Percentiles rank a stretch among this genome's conserved stretches.
These are phyloP conservation scores for Pteronotus mesoamericanus DNA, from an alignment of 2,797 vertebrate species.

Conservation along the genomic window DNA sequence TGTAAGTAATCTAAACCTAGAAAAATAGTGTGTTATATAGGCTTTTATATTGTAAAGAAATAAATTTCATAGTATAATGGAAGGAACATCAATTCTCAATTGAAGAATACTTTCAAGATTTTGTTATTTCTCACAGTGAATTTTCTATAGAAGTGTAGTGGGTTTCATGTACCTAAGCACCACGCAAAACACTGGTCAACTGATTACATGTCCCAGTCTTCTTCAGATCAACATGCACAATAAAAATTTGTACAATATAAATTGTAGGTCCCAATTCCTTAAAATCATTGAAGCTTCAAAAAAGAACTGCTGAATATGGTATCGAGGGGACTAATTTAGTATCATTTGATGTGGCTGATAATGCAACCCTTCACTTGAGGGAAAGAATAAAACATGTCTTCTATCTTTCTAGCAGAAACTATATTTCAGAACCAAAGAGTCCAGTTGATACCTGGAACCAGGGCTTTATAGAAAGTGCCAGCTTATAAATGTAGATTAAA, in stretches of 20 bases:
- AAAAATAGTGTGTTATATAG: neutral
- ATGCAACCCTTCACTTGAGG: neutral
- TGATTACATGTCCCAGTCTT: neutral
- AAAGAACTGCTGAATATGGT: neutral
- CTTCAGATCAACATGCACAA: conserved; percentile 3
- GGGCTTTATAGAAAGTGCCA: neutral
- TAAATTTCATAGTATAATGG: neutral
- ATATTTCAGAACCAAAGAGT: neutral
- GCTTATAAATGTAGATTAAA: conserved; percentile 1
- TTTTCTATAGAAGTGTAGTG: neutral
- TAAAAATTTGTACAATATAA: neutral
- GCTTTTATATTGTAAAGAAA: conserved; percentile 16
- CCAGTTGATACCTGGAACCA: neutral
- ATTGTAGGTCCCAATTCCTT: neutral
- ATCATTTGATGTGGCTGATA: neutral
- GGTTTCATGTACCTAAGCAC: neutral
- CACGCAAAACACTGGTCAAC: neutral
- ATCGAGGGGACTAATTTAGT: neutral
- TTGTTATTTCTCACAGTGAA: neutral
- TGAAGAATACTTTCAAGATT: conserved; percentile 34
- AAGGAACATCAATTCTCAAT: conserved; percentile 7
- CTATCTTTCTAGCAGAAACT: conserved; percentile 4
- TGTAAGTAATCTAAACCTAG: neutral
- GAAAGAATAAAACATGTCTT: neutral
- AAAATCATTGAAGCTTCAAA: neutral